phyloP scores from a whole-genome alignment of 2,113 vertebrate genomes.

The Ophthalmolycus amberensis region DNA sequence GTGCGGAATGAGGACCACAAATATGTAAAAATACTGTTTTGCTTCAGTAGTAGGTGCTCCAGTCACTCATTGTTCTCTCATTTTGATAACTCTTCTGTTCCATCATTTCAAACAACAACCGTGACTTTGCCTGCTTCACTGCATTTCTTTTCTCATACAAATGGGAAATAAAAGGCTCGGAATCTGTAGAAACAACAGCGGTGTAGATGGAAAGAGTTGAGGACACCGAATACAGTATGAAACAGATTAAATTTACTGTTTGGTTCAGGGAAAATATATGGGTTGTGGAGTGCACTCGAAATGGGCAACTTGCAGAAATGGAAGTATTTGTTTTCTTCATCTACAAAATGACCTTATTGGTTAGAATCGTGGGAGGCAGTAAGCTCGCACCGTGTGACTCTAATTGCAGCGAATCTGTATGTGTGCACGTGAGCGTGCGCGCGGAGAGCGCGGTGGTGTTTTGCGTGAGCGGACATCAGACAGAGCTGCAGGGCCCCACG shows the following conservation, averaged over 20 bases:
- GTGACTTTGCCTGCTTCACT: neutral
- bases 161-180: neutral
- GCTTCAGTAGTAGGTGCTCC: neutral
- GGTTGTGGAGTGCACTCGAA: constrained; percentile 40
- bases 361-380: constrained; percentile 74
- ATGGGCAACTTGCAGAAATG: constrained; percentile 47
- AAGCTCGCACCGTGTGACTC: constrained; percentile 66
- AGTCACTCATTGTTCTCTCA: constrained; percentile 11
- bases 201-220: constrained; percentile 2
- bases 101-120: constrained; percentile 4
- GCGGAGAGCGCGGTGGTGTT: constrained; percentile 29
- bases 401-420: constrained; percentile 63
- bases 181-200: constrained; percentile 12
- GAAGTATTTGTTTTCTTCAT: constrained; percentile 69
- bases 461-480: constrained; percentile 78
- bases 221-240: neutral
- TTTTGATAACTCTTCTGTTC: neutral
- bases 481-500: constrained; percentile 60
- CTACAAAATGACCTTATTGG: constrained; percentile 70
- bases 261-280: constrained; percentile 30
- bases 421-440: constrained; percentile 22
- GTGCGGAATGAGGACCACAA: constrained; percentile 2
- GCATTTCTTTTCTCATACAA: constrained; percentile 4
- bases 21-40: constrained; percentile 15
- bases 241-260: constrained; percentile 22